Base-by-base conservation (phyloP, 2,888 invertebrate species). In the Frankliniella intonsa region DNA sequence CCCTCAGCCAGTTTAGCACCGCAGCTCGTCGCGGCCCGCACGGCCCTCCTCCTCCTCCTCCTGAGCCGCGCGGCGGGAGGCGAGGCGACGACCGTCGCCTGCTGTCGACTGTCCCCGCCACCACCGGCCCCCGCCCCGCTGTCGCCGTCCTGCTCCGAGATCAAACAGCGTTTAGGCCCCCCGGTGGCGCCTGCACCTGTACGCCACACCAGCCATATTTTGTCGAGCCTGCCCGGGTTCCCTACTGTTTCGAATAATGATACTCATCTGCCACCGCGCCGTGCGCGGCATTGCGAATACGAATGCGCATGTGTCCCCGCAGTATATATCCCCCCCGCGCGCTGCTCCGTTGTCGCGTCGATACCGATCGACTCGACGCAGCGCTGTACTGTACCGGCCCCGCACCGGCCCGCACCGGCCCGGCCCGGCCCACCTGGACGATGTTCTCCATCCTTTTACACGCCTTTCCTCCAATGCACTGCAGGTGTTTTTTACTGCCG, bases 161-260 rank as follows among this genome's bases (percentile, higher is more conserved):
- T 76, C 69, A 76, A 76, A 76, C 11, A 25, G 69, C 69, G 25
- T 76, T 76, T 25, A 76, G 69, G 69, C 69, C 69, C 69, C 69
- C 69, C 69, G 69, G 69, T 62, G 62, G 62, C 62, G 62, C 62
- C 62, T 62, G 62, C 69, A 22, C 69, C 11, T 22, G 69, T 12
- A 8, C 22, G 69, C 69, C 22, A 22, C 8, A 22, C 69, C 10
- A 19, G 69, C 69, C 19, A 22, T 38, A 38, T 38, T 38, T 38
- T 38, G 38, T 38, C 38, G 38, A 38, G 38, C 38, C 8, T 22
- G 25, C 69, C 25, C 22, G 25, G 69, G 69, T 76, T 76, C 69
- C 69, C 69, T 76, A 76, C 69, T 76, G 69, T 76, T 76, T 76
- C 69, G 69, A 76, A 76, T 76, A 76, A 76, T 76, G 69, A 76